A percentile compares a stretch with the other conserved stretches of the same genome.
Evolutionary conservation across 2,888 invertebrate genomes (phyloP).

Genomic region (Erannis defoliaria): DNA sequence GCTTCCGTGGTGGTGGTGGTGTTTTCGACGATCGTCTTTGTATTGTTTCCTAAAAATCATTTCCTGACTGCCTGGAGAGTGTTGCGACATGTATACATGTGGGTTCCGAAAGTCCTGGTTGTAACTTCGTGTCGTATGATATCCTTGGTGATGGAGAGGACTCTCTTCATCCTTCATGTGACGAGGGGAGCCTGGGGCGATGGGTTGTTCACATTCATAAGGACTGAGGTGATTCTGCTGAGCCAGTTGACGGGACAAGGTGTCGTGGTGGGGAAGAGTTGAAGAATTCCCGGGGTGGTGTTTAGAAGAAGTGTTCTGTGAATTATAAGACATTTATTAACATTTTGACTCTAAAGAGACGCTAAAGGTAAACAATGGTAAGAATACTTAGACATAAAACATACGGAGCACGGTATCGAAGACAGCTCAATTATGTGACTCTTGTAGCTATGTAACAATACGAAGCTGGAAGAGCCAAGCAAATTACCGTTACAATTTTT

Average conservation of each 20-base stretch:
- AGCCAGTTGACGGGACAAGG: slow-evolving; percentile 76
- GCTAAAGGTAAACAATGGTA: neutral
- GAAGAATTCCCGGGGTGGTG: slow-evolving; percentile 89
- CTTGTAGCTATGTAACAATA: slow-evolving; percentile 38
- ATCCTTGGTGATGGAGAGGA: slow-evolving; percentile 78
- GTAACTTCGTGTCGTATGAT: slow-evolving; percentile 79
- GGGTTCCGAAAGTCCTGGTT: slow-evolving; percentile 82
- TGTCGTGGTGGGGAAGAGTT: slow-evolving; percentile 89
- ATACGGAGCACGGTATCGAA: slow-evolving; percentile 17
- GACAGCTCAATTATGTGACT: slow-evolving; percentile 55
- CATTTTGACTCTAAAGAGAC: neutral
- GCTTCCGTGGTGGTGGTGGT: slow-evolving; percentile 85
- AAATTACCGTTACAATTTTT: too few relatives aligned
- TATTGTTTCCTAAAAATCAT: slow-evolving; percentile 82
- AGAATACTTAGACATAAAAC: neutral
- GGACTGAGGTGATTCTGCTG: slow-evolving; percentile 85
- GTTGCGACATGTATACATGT: slow-evolving; percentile 82
- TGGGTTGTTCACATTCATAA: slow-evolving; percentile 80
- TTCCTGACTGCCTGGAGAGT: slow-evolving; percentile 79
- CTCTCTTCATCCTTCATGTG: slow-evolving; percentile 80
- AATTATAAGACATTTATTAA: slow-evolving; percentile 42
- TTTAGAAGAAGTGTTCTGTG: slow-evolving; percentile 95
- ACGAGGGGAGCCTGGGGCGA: slow-evolving; percentile 80
- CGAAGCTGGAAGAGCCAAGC: slow-evolving; percentile 30
- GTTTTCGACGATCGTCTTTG: slow-evolving; percentile 79